phyloP scores from a whole-genome alignment of 53 echinoderm and acorn worm species.

The Apostichopus leukothele region DNA sequence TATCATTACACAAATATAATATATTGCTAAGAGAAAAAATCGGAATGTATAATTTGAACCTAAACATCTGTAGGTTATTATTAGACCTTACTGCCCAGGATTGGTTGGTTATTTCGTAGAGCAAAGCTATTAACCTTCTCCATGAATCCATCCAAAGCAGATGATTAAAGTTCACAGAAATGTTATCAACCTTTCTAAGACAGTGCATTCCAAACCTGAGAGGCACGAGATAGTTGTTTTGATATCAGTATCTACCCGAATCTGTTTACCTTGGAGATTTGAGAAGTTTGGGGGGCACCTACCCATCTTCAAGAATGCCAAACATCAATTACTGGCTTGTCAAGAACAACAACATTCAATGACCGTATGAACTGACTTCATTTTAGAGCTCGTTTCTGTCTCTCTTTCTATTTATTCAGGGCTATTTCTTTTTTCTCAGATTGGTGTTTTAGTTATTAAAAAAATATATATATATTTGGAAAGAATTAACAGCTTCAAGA shows the following conservation, averaged over 20 bases:
- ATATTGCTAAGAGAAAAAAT: too few species aligned
- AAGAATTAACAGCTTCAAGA: too few species aligned
- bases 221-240: background rate
- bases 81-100: background rate
- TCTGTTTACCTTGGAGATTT: background rate
- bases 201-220: background rate
- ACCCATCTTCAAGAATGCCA: background rate
- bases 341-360: too few species aligned
- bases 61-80: background rate
- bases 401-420: background rate
- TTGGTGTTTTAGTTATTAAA: too few species aligned
- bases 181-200: background rate
- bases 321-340: background rate
- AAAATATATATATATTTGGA: too few species aligned
- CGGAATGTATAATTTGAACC: too few species aligned
- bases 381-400: too few species aligned
- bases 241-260: background rate
- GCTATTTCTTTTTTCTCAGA: background rate
- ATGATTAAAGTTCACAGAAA: background rate
- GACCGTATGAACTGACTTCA: too few species aligned
- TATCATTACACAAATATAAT: too few species aligned
- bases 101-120: background rate
- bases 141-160: background rate
- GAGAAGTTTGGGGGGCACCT: background rate
- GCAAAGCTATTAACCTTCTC: background rate